A percentile compares a stretch with the other conserved stretches of the same genome.
These are phyloP conservation scores for Drosophila rellima DNA, from an alignment of 2,888 invertebrate genomes.

Conservation along the genomic window DNA sequence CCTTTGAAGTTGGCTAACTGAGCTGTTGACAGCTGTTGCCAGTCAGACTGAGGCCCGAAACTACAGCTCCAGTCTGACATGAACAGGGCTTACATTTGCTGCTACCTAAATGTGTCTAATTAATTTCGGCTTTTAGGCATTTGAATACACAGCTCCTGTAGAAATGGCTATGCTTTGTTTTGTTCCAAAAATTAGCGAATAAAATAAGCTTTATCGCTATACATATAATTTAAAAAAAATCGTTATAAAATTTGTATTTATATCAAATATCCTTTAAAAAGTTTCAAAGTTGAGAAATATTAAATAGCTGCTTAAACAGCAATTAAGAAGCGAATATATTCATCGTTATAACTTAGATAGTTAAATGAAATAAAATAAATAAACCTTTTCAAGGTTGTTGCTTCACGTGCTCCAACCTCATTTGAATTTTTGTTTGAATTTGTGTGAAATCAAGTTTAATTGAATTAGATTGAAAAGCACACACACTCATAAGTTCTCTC, in stretches of 20 bases:
- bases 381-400: neutral
- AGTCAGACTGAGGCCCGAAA: slow-evolving; percentile 10
- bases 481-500: slow-evolving; percentile 2
- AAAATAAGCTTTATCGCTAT: neutral
- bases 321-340: too few species aligned
- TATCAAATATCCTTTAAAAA: too few species aligned
- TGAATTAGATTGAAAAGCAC: slow-evolving; percentile 60
- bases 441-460: slow-evolving; percentile 63
- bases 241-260: neutral
- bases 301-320: too few species aligned
- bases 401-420: slow-evolving; percentile 3
- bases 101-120: slow-evolving; percentile 35
- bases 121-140: slow-evolving; percentile 36
- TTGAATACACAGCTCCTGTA: slow-evolving; percentile 24
- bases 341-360: too few species aligned
- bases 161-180: slow-evolving; percentile 4
- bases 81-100: slow-evolving; percentile 5
- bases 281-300: too few species aligned
- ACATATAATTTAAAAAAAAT: neutral
- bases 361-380: neutral
- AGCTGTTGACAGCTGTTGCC: slow-evolving; percentile 33
- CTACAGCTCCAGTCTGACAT: slow-evolving; percentile 28
- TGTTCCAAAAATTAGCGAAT: neutral
- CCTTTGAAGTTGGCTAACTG: slow-evolving; percentile 52
- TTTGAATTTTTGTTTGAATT: slow-evolving; percentile 9